Conservation (phyloP, 2,113 vertebrate species). For the Elephantulus edwardii region DNA sequence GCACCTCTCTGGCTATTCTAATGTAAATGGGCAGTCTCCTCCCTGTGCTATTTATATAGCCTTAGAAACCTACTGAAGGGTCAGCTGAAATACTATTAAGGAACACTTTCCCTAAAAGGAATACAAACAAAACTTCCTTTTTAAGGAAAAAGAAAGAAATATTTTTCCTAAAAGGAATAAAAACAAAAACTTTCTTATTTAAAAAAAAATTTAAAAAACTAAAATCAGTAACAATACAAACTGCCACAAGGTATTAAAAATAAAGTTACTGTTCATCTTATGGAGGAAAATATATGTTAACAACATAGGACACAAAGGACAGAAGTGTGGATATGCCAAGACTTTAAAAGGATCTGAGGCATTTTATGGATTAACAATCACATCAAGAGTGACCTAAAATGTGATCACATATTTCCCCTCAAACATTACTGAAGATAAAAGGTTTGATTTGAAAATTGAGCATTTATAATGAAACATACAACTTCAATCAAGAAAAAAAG, state of each 20-base stretch:
- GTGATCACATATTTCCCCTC: conserved; percentile 17
- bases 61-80: too few species aligned
- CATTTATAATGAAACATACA: conserved; percentile 14
- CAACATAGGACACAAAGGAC: background rate
- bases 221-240: background rate
- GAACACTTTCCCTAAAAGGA: background rate
- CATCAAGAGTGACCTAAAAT: conserved; percentile 28
- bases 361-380: conserved; percentile 37
- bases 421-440: conserved; percentile 42
- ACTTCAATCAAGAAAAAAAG: conserved; percentile 49
- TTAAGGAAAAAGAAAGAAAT: too few species aligned
- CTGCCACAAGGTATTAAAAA: background rate
- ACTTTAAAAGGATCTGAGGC: conserved; percentile 41
- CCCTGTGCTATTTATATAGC: too few species aligned
- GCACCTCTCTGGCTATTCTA: too few species aligned
- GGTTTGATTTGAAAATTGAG: conserved; percentile 40
- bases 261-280: background rate
- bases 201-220: background rate
- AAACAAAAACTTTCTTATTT: background rate
- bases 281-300: background rate
- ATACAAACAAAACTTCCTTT: too few species aligned
- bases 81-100: background rate
- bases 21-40: too few species aligned
- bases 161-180: background rate
- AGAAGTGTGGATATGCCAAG: background rate